Evolutionary conservation across 2,888 invertebrate species (phyloP).

Genomic region (Ecdyonurus torrentis): DNA sequence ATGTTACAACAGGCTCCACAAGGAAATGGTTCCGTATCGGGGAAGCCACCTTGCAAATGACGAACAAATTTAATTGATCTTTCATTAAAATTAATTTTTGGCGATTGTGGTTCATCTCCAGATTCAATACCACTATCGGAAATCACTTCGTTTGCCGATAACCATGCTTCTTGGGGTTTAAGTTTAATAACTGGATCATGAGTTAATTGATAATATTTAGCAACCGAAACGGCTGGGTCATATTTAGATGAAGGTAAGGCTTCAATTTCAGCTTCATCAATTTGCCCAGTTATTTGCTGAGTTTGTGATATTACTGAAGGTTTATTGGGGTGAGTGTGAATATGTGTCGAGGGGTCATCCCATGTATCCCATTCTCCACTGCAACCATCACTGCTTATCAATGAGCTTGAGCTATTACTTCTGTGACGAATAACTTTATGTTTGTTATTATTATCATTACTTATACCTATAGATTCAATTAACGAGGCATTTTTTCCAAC

Average conservation of each 20-base stretch:
- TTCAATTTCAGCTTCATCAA: background rate
- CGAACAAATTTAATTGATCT: background rate
- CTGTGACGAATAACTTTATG: background rate
- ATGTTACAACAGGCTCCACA: constrained; percentile 1
- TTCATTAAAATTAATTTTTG: background rate
- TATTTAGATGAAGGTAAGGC: background rate
- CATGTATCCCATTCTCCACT: background rate
- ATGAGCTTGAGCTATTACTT: background rate
- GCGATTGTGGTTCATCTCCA: background rate
- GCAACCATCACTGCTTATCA: background rate
- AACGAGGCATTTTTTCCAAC: background rate
- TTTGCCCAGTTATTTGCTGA: background rate
- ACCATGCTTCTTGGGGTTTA: background rate
- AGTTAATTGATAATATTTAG: background rate
- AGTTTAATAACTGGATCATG: background rate
- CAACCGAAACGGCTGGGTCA: background rate
- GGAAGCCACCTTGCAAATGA: background rate
- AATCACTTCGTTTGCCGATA: background rate
- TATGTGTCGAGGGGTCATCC: background rate
- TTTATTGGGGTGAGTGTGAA: background rate
- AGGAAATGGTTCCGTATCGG: background rate
- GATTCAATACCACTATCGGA: background rate
- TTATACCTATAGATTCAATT: background rate
- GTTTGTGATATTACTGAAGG: background rate
- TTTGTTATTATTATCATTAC: background rate